Evolutionary conservation across 2,888 invertebrate genomes (phyloP).

Genomic region (Halictus ligatus): DNA sequence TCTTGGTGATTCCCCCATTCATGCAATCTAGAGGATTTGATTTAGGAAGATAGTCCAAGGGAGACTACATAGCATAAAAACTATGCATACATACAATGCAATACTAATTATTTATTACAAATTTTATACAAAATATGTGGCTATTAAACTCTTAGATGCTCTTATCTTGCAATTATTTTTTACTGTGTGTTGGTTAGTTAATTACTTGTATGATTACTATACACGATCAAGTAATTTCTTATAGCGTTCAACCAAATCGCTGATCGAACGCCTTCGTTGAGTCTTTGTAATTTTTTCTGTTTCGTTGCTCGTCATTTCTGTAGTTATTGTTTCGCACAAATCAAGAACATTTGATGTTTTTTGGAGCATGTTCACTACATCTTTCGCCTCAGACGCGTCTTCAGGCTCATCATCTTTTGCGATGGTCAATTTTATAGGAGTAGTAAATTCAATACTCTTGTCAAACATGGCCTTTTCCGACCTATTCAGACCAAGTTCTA

Average conservation of each 20-base stretch:
- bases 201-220: constrained; percentile 23
- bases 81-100: background rate
- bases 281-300: background rate
- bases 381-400: constrained; percentile 42
- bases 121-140: background rate
- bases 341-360: constrained; percentile 50
- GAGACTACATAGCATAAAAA: background rate
- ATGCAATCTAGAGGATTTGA: background rate
- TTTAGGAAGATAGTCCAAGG: background rate
- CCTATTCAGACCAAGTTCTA: constrained; percentile 67
- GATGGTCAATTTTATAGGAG: constrained; percentile 55
- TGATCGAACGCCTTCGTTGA: constrained; percentile 75
- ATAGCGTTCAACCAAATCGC: constrained; percentile 80
- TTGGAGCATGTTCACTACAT: constrained; percentile 10
- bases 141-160: background rate
- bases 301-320: constrained; percentile 37
- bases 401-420: constrained; percentile 29
- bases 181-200: background rate
- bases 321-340: constrained; percentile 52
- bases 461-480: constrained; percentile 59
- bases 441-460: constrained; percentile 56
- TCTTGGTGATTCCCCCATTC: too few species aligned
- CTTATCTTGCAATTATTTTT: background rate
- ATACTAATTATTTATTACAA: constrained; percentile 1
- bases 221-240: constrained; percentile 71